Conservation (phyloP, 2,888 invertebrate species). For the Microctonus aethiopoides region DNA sequence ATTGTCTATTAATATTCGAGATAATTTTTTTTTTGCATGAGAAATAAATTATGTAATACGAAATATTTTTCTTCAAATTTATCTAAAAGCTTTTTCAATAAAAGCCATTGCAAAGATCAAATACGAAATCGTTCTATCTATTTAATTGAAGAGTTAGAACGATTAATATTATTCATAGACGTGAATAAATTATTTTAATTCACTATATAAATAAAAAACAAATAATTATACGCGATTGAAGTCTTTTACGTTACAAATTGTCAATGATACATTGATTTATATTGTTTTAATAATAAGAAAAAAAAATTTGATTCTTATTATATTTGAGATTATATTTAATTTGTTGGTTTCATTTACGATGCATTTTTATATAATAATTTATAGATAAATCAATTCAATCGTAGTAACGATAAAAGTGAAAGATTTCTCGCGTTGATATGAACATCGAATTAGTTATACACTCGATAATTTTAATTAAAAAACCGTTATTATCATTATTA, state of each 20-base stretch:
- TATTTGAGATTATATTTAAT: background rate
- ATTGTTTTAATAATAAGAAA: constrained; percentile 1
- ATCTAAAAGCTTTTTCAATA: background rate
- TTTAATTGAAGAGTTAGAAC: constrained; percentile 55
- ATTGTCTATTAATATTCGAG: constrained; percentile 44
- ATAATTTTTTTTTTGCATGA: constrained; percentile 2
- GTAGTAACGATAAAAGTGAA: background rate
- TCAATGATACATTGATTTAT: constrained; percentile 40
- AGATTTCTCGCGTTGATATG: background rate
- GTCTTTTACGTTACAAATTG: constrained; percentile 37
- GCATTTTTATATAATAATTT: background rate
- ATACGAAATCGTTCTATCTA: constrained; percentile 25
- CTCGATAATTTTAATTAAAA: background rate
- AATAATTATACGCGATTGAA: background rate
- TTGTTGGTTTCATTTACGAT: no score
- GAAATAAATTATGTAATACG: constrained; percentile 18
- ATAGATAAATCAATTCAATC: background rate
- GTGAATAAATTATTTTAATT: constrained; percentile 20
- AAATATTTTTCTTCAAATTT: no score
- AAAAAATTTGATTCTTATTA: background rate
- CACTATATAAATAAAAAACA: background rate
- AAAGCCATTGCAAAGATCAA: background rate
- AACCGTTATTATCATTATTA: constrained; percentile 13
- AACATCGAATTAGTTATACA: background rate
- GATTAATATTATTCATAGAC: constrained; percentile 39